A percentile compares a stretch with the other conserved stretches of the same genome.
These are phyloP conservation scores for Brenthis daphne DNA, from an alignment of 2,888 invertebrate genomes.

Conservation along the genomic window DNA sequence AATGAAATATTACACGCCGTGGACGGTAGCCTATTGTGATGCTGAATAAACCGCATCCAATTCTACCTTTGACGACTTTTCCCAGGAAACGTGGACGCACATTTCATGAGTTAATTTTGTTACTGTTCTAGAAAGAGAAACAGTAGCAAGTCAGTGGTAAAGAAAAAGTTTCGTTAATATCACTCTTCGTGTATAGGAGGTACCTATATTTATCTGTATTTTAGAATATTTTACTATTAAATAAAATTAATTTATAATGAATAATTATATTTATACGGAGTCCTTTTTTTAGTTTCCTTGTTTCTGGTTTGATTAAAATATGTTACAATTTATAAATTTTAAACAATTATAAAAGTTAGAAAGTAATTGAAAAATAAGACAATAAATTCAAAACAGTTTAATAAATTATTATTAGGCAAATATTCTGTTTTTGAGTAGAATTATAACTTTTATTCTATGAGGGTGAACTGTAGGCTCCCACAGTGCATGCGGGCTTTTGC, in stretches of 20 bases:
- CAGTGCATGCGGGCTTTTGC: conserved; percentile 74
- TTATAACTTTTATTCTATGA: conserved; percentile 54
- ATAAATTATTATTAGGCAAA: neutral
- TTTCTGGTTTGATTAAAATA: too few relatives aligned
- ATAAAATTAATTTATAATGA: too few relatives aligned
- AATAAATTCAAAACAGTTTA: neutral
- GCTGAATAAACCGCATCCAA: conserved; percentile 49
- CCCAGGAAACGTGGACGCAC: conserved; percentile 62
- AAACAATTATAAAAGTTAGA: too few relatives aligned
- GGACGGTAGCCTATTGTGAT: conserved; percentile 61
- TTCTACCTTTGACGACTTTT: conserved; percentile 51
- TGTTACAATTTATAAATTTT: too few relatives aligned
- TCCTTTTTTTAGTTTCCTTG: too few relatives aligned
- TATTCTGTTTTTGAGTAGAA: conserved; percentile 33
- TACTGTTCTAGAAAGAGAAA: conserved; percentile 54
- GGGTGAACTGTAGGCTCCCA: conserved; percentile 60
- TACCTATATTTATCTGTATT: neutral
- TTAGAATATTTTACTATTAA: too few relatives aligned
- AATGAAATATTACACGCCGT: conserved; percentile 73
- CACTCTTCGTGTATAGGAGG: neutral
- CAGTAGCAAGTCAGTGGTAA: conserved; percentile 53
- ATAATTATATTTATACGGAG: too few relatives aligned
- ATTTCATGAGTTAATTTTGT: conserved; percentile 55
- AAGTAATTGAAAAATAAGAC: too few relatives aligned
- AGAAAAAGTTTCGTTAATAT: conserved; percentile 1